Base-by-base conservation (phyloP, 2,888 invertebrate species). In the Rhabditoides inermis region DNA sequence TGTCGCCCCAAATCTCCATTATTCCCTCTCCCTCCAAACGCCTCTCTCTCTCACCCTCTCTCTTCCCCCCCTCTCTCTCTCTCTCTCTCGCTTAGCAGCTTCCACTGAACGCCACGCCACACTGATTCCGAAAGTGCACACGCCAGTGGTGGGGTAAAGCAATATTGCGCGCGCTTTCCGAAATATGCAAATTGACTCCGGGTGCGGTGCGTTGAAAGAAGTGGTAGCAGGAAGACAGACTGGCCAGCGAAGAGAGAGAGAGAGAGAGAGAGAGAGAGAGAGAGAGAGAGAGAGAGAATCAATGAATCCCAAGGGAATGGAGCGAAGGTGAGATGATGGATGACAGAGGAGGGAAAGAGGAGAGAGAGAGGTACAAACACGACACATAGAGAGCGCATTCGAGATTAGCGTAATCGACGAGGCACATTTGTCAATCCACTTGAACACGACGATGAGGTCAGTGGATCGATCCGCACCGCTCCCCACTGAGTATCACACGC, bases 1-100 rank as follows among this genome's bases (percentile, higher is more conserved):
- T 37, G 40, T 53, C 45, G 49, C 49, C 45, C 41, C 44, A 53
- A 53, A 53, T 37, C 53, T 49, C 53, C 45, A 54, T 50, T 18
- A 5, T 37, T 37, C 37, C 18, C 39, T 20, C 18, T 20, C 20
- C 39, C 20, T 18, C 12, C 39, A n/a, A 6, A 6, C n/a, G 22
- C n/a, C 44, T 42, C 23, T 42, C 20, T 25, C 44, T 42, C 44
- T 42, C 44, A 7, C 25, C n/a, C 44, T 42, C 44, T 30, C 30
- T 18, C 30, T 45, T 20, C 10, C 27, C 18, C 20, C 18, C 20
- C 30, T 30, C 45, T 18, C 22, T 30, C 30, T 30, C n/a, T 15
- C 12, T 10, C 6, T 10, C n/a, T 20, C 15, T 30, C 30, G 26
- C n/a, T 30, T n/a, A 4, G n/a, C 10, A 4, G n/a, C n/a, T n/a